A percentile compares a stretch with the other conserved stretches of the same genome.
These are phyloP conservation scores for Furnarius figulus DNA, from an alignment of 2,113 vertebrate genomes.

Conservation along the genomic window DNA sequence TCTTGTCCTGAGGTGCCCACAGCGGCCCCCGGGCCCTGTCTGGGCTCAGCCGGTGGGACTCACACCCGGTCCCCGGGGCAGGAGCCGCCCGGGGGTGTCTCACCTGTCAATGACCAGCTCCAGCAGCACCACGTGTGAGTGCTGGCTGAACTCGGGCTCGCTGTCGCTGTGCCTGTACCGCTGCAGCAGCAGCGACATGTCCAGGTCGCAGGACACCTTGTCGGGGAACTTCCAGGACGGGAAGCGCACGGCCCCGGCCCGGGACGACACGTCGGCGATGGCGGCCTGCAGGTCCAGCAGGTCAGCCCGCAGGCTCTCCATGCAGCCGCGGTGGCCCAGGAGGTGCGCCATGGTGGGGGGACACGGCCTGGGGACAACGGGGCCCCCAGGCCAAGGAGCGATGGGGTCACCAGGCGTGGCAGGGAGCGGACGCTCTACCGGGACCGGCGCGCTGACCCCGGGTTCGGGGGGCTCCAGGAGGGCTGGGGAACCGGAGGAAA, in stretches of 20 bases:
- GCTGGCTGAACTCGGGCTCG: conserved; percentile 84
- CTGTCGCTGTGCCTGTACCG: conserved; percentile 81
- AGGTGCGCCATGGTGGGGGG: conserved; percentile 63
- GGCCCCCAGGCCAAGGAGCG: neutral
- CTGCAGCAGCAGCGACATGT: conserved; percentile 83
- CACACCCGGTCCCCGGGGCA: rapidly evolving
- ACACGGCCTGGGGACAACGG: neutral
- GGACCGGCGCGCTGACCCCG: neutral
- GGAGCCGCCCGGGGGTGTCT: neutral
- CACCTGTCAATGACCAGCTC: conserved; percentile 95
- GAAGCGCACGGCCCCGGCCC: conserved; percentile 78
- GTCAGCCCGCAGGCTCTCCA: conserved; percentile 88
- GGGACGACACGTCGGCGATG: conserved; percentile 84
- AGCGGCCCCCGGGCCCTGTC: neutral
- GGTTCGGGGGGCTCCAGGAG: neutral
- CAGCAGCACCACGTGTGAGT: conserved; percentile 86
- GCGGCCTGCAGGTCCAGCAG: conserved; percentile 88
- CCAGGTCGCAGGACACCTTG: conserved; percentile 84
- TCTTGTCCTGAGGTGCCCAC: neutral
- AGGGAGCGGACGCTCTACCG: neutral
- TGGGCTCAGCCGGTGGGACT: neutral
- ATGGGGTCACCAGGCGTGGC: neutral
- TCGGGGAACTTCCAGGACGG: conserved; percentile 96
- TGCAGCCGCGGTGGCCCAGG: conserved; percentile 82
- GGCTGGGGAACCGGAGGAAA: neutral